Base-by-base conservation (phyloP, 2,888 invertebrate species). In the Orchesella flavescens region DNA sequence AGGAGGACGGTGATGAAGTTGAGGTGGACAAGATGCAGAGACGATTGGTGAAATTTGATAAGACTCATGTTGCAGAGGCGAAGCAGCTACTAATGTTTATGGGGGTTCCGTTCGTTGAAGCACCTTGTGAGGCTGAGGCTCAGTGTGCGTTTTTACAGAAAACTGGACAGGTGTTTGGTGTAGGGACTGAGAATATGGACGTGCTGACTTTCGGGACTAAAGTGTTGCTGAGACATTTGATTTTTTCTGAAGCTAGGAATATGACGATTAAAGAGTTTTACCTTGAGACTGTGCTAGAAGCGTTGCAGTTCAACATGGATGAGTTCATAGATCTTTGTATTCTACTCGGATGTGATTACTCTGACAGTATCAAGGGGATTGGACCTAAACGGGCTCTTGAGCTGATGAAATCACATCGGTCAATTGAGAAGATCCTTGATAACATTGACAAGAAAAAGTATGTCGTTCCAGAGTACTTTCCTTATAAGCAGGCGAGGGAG, bases 141-240 rank as follows among this genome's bases (percentile, higher is more conserved):
- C 99, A 99, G 89, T 99, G 99, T 91, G 98, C 99, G 0, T 96
- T 95, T 12, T 90, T 99, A 89, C 98, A 97, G 0, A 96, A 95
- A 91, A 92, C 95, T 0, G 98, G 97, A 15, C 95, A 96, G 90
- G 97, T 97, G 0, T 99, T 93, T 90, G 99, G 95, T 0, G 94
- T 96, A 2, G 99, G 98, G 0, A 99, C 99, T 0, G 99, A 99
- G 90, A 99, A 99, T 92, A 99, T 99, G 99, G 99, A 99, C 90
- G 97, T 98, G 0, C 91, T 99, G 44, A 99, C 71, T 9, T 92
- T 92, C 86, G 99, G 99, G 0, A 94, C 98, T 0, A 93, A 91
- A 78, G 93, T 98, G 44, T 91, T 99, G 43, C 91, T 99, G 12
- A 92, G 98, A 0, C 97, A 98, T 90, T 92, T 99, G 89, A 99